Evolutionary conservation across 2,797 vertebrate genomes (phyloP), one percentile per base, ranked within the genome.

Genomic region (Hydrocynus forskahlii): DNA sequence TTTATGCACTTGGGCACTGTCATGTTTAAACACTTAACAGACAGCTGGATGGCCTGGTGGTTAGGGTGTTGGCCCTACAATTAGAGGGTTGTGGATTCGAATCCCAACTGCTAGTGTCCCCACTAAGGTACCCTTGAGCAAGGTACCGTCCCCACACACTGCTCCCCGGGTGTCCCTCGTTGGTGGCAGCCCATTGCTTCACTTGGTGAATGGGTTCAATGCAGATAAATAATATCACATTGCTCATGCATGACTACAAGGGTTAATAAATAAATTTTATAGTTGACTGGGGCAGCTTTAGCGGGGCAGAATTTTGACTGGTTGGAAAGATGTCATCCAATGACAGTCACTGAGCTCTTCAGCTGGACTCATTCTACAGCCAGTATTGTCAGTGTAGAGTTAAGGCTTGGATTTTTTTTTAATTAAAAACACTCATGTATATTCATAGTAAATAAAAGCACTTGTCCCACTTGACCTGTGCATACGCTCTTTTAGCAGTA

Each of bases 391-490:
- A 43, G 43, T 7, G 9, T 43, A 43, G 6, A n/a, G 17, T 21
- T n/a, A 23, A 23, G n/a, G 7, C 8, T 21, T 21, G 0, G 0
- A 59, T 55, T 55, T n/a, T 55, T 2, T 52, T 19, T 23, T 21
- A 60, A 29, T 4, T 10, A 6, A 7, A 12, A 2, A 63, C 62
- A 35, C 60, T 62, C 1, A 13, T 57, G 5, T 66, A 29, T n/a
- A n/a, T 57, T 64, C 9, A n/a, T n/a, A 70, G 54, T 45, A 78
- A 43, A 45, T 78, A 19, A 5, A 25, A 73, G 35, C 52, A 66
- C 52, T 71, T 21, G 63, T 54, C 48, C 73, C 10, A 25, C 0
- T 69, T 68, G 23, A 69, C 19, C 48, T 50, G 9, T 50, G 48
- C 48, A 50, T 50, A 50, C 6, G 52, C 52, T 62, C 62, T 48